phyloP scores from a whole-genome alignment of 2,888 invertebrate genomes.

The Leptinotarsa haldemani region DNA sequence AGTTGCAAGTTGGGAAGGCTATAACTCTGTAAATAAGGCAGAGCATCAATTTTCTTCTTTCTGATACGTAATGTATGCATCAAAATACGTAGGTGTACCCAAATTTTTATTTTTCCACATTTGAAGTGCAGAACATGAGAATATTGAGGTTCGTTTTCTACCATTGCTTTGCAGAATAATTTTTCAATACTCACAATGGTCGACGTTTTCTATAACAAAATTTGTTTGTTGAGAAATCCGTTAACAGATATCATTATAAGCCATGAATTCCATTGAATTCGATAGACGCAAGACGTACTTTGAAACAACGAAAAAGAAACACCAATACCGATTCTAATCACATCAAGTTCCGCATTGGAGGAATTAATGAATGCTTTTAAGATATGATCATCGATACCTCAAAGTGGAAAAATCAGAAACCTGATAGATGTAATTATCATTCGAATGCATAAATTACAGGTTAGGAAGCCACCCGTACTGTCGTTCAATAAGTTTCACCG shows the following conservation, averaged over 20 bases:
- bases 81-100: no score
- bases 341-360: constrained; percentile 1
- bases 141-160: background rate
- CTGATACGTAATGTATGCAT: no score
- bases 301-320: background rate
- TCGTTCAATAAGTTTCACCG: background rate
- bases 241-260: background rate
- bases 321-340: background rate
- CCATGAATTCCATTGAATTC: background rate
- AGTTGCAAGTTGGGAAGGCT: no score
- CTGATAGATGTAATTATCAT: background rate
- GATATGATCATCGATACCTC: constrained; percentile 10
- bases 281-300: background rate
- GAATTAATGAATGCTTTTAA: constrained; percentile 1
- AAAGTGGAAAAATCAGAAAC: constrained; percentile 10
- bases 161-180: background rate
- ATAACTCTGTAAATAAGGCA: no score
- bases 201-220: background rate
- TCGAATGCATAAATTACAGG: constrained; percentile 10
- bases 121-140: no score
- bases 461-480: background rate
- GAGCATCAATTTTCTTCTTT: no score
- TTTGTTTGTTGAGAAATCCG: background rate
- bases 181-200: background rate
- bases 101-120: no score